Conservation (phyloP, 2,113 vertebrate genomes). For the Todiramphus saurophagus region DNA sequence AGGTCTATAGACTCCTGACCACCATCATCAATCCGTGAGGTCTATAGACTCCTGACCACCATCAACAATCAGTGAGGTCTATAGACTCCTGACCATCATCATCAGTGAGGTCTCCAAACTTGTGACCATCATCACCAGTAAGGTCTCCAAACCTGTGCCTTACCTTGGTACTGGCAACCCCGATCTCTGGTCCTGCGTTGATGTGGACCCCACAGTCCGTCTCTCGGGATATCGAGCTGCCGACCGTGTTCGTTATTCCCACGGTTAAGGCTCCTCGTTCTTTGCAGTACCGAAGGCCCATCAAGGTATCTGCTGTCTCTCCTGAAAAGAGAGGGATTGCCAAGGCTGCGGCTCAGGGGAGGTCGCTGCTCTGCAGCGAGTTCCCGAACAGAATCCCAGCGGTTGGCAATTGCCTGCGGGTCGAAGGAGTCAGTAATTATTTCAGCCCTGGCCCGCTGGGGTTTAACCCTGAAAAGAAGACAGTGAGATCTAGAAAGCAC, state of each 20-base stretch:
- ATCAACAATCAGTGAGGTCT: no score
- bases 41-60: no score
- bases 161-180: constrained; percentile 98
- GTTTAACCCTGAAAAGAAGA: fast-evolving
- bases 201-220: constrained; percentile 97
- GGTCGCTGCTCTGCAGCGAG: fast-evolving
- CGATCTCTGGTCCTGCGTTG: constrained; percentile 95
- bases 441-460: background rate
- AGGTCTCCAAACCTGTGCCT: background rate
- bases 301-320: constrained; percentile 94
- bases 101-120: no score
- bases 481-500: no score
- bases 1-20: no score
- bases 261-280: constrained; percentile 93
- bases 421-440: background rate
- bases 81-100: no score
- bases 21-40: no score
- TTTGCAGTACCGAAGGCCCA: constrained; percentile 94
- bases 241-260: constrained; percentile 97
- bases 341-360: fast-evolving
- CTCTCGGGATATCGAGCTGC: constrained; percentile 96
- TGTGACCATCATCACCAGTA: no score
- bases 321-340: constrained; percentile 69
- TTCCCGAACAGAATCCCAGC: background rate
- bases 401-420: background rate